Percentiles rank a stretch among this genome's conserved stretches.
These are phyloP conservation scores for Ormyrus rosae DNA, from an alignment of 2,888 invertebrate species.

Conservation along the genomic window DNA sequence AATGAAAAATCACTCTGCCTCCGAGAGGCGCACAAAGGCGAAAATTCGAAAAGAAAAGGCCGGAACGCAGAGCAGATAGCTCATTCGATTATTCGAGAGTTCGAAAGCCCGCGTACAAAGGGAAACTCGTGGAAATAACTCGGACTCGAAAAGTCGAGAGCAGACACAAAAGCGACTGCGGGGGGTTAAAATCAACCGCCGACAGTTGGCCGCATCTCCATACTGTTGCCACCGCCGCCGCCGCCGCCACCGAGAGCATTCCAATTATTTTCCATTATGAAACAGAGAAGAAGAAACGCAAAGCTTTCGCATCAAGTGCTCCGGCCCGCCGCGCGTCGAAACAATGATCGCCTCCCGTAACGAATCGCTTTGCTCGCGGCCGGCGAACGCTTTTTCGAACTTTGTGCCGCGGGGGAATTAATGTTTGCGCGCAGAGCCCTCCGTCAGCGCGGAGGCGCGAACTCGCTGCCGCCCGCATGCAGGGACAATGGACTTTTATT, in stretches of 20 bases:
- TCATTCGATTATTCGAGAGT: too few species aligned
- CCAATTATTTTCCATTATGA: background rate
- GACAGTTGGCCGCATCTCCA: background rate
- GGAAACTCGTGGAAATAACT: background rate
- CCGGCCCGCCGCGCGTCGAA: too few species aligned
- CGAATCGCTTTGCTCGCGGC: background rate
- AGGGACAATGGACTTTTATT: too few species aligned
- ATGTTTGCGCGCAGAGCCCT: slow-evolving; percentile 4
- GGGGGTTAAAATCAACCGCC: background rate
- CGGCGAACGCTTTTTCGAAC: background rate
- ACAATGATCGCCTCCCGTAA: too few species aligned
- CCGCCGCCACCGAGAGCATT: background rate
- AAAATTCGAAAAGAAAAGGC: slow-evolving; percentile 1
- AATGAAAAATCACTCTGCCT: slow-evolving; percentile 8
- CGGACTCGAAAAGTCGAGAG: background rate
- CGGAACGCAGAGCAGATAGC: too few species aligned
- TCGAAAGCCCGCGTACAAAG: too few species aligned
- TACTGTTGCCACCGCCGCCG: too few species aligned
- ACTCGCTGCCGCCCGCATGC: background rate
- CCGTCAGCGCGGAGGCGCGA: background rate
- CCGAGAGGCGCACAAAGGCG: background rate
- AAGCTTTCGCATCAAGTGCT: background rate
- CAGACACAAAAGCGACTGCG: background rate
- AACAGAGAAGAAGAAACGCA: background rate
- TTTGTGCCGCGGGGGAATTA: background rate